phyloP scores from a whole-genome alignment of 1,140 invertebrate species.

The Elymnias hypermnestra region DNA sequence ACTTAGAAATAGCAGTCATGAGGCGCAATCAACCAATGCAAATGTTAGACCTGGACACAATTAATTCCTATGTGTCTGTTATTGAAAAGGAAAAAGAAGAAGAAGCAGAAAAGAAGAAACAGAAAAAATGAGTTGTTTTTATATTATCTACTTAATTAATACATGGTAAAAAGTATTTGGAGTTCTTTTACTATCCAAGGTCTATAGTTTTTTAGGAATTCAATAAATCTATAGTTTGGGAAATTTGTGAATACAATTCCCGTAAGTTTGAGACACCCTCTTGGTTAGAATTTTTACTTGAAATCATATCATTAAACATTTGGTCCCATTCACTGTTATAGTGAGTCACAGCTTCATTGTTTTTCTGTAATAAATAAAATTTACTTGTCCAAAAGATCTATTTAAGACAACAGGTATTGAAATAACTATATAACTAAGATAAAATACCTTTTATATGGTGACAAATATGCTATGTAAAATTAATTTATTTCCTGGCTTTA shows the following conservation, averaged over 20 bases:
- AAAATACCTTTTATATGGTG: no score
- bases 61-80: conserved; percentile 93
- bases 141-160: conserved; percentile 43
- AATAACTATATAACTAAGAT: no score
- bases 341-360: conserved; percentile 42
- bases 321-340: conserved; percentile 70
- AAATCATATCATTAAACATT: conserved; percentile 68
- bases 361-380: conserved; percentile 39
- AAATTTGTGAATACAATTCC: conserved; percentile 68
- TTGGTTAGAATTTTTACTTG: conserved; percentile 49
- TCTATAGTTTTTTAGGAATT: conserved; percentile 61
- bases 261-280: conserved; percentile 66
- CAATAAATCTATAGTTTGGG: conserved; percentile 65
- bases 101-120: conserved; percentile 98
- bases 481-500: no score
- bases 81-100: conserved; percentile 99
- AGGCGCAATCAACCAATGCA: conserved; percentile 86
- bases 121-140: conserved; percentile 85
- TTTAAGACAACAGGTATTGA: no score
- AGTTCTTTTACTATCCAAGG: no score
- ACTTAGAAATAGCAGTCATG: conserved; percentile 99
- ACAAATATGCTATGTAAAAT: no score
- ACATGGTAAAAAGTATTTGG: conserved; percentile 48
- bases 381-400: no score
- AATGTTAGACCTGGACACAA: conserved; percentile 93